phyloP scores from a whole-genome alignment of 2,797 vertebrate genomes.

The Cirrhinus mrigala region DNA sequence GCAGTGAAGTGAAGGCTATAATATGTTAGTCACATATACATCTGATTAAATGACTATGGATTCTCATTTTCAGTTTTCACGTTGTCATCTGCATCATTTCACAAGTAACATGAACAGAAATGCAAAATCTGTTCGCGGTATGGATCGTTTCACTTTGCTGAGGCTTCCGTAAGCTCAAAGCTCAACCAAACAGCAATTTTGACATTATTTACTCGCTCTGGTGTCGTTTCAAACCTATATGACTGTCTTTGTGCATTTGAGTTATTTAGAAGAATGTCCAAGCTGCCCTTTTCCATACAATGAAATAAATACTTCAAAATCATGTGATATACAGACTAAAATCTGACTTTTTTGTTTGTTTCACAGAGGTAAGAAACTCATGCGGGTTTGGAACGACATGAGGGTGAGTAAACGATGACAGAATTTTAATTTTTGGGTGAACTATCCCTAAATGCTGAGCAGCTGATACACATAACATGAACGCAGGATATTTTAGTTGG shows the following conservation, averaged over 20 bases:
- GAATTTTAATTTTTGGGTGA: neutral
- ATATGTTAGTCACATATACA: slow-evolving; percentile 54
- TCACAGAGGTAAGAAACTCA: neutral
- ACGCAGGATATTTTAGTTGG: slow-evolving; percentile 55
- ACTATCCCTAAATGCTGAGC: slow-evolving; percentile 48
- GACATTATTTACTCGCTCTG: slow-evolving; percentile 10
- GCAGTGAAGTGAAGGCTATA: slow-evolving; percentile 55
- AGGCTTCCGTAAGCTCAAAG: neutral
- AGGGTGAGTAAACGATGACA: neutral
- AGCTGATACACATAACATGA: slow-evolving; percentile 42
- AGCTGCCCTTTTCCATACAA: slow-evolving; percentile 9
- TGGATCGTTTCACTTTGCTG: neutral
- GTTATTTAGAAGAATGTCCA: neutral
- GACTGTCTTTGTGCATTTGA: neutral
- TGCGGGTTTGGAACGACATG: neutral
- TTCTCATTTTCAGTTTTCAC: slow-evolving; percentile 2
- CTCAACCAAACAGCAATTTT: neutral
- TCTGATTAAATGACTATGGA: slow-evolving; percentile 43
- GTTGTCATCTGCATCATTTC: slow-evolving; percentile 20
- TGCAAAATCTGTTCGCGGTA: neutral
- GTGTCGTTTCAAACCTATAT: neutral
- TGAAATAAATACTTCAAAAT: neutral
- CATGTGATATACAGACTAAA: neutral
- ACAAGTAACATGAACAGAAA: slow-evolving; percentile 11
- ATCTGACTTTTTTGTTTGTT: neutral